Conservation (phyloP, 1,140 invertebrate species). For the Drosophila novamexicana region DNA sequence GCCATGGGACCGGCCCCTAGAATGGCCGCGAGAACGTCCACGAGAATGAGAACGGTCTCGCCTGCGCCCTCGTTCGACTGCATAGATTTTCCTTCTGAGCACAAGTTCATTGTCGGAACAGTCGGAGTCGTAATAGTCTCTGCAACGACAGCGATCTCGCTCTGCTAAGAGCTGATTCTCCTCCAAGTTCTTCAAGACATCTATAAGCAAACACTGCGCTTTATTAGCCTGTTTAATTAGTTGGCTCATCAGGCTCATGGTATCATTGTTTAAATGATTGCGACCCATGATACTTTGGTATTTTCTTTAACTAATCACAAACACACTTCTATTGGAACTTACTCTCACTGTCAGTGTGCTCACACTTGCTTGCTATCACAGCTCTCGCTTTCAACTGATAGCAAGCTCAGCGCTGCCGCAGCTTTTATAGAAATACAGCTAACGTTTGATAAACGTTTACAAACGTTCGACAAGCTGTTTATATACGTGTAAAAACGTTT, state of each 20-base stretch:
- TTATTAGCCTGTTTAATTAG: constrained; percentile 9
- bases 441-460: constrained; percentile 31
- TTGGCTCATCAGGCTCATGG: constrained; percentile 5
- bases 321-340: neutral
- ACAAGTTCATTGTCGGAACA: neutral
- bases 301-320: neutral
- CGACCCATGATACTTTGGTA: neutral
- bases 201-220: constrained; percentile 10
- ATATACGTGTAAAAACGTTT: constrained; percentile 34
- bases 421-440: constrained; percentile 29
- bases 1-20: constrained; percentile 34
- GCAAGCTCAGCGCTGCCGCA: neutral
- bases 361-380: neutral
- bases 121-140: neutral
- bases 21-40: constrained; percentile 34
- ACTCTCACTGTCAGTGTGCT: neutral
- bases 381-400: constrained; percentile 16
- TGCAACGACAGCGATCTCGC: neutral
- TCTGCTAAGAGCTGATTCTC: neutral
- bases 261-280: neutral
- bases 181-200: constrained; percentile 15
- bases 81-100: neutral
- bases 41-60: constrained; percentile 36
- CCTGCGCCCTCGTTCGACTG: neutral
- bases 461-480: constrained; percentile 15